Conservation (phyloP, 1,140 invertebrate species). For the Achatina immaculata region DNA sequence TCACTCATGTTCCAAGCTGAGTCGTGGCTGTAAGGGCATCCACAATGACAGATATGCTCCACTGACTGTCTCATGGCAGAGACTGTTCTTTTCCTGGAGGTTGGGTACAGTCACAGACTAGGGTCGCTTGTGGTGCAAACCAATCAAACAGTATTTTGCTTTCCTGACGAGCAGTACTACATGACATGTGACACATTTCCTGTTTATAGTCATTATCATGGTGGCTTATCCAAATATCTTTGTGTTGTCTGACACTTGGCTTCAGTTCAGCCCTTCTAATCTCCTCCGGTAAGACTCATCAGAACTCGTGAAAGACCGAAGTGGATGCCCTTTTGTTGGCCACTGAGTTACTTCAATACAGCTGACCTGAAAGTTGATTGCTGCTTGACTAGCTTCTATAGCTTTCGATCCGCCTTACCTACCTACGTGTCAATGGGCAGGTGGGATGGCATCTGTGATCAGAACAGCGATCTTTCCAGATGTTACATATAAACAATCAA, state of each 20-base stretch:
- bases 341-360: not conserved
- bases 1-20: not conserved
- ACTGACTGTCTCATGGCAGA: not conserved
- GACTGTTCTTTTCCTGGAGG: not conserved
- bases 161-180: not conserved
- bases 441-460: too few species aligned
- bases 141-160: not conserved
- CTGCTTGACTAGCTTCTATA: not conserved
- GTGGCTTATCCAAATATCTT: not conserved
- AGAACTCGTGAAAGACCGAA: not conserved
- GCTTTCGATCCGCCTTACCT: too few species aligned
- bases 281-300: conserved; percentile 18
- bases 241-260: not conserved
- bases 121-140: not conserved
- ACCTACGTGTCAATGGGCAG: too few species aligned
- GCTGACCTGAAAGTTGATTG: not conserved
- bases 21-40: not conserved
- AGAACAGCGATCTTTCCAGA: too few species aligned
- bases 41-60: not conserved
- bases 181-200: not conserved
- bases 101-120: not conserved
- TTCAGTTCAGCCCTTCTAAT: not conserved
- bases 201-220: not conserved
- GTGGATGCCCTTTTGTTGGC: not conserved
- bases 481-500: too few species aligned